Base-by-base conservation (phyloP, 2,888 invertebrate genomes). In the Ochropacha duplaris region DNA sequence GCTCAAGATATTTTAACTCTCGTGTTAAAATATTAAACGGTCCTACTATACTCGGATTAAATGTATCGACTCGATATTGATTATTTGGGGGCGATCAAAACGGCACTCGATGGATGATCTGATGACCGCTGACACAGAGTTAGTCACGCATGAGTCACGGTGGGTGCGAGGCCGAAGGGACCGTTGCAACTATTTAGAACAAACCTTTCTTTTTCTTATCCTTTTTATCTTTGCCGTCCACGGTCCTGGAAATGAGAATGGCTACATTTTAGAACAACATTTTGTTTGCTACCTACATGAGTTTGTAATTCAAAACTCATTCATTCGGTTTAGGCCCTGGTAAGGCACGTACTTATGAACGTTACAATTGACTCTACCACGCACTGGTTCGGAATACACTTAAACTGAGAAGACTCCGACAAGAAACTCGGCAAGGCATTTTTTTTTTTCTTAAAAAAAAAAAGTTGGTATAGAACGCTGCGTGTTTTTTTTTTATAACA, bases 191-290 rank as follows among this genome's bases (percentile, higher is more conserved):
- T 69, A 60, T 72, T 94, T 96, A 97, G 93, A 97, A 97, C 92
- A 97, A 95, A 87, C 97, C 97, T 94, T 97, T 97, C 94, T 96
- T 96, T 95, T 97, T 97, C 94, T 96, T 96, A 86, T 94, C 96
- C 94, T 97, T 97, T 90, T 97, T 97, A 81, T 97, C 97, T 92
- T 97, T 97, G 76, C 97, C 97, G 83, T 97, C 97, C 73, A 97
- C 95, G 68, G 96, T 94, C 90, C 96, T 96, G 94, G 67, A 95
- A 95, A 59, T 66, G 68, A 75, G 16, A 44, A 44, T 9, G 19
- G 9, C 1, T 19, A 19, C 19, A 16, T 44, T n/a, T 44, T 16
- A 44, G 16, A 8, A 16, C 12, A 2, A 9, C 4, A 2, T 44
- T 19, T 2, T 44, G 14, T 36, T 3, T 2, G n/a, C n/a, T 14